Percentiles rank a stretch among this genome's conserved stretches.
These are phyloP conservation scores for Stegastes partitus DNA, from an alignment of 2,113 vertebrate species.

Conservation along the genomic window DNA sequence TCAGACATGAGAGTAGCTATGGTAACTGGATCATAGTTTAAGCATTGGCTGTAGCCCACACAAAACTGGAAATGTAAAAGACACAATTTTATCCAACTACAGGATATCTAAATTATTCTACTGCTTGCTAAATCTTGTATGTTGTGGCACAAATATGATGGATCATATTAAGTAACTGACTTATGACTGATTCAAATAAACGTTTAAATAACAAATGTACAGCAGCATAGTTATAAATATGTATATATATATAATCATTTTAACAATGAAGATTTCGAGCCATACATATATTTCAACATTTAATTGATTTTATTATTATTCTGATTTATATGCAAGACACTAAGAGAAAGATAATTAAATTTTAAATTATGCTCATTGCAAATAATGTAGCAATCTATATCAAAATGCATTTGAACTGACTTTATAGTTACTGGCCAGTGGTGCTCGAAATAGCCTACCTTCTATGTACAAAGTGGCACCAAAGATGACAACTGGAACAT, in stretches of 20 bases:
- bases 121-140: too few relatives aligned
- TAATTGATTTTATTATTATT: too few relatives aligned
- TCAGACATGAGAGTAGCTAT: conserved; percentile 44
- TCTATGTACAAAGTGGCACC: conserved; percentile 6
- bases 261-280: too few relatives aligned
- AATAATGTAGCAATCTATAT: too few relatives aligned
- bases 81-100: too few relatives aligned
- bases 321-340: too few relatives aligned
- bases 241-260: background rate
- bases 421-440: too few relatives aligned
- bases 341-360: too few relatives aligned
- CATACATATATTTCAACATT: too few relatives aligned
- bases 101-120: too few relatives aligned
- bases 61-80: conserved; percentile 17
- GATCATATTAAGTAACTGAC: background rate
- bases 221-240: background rate
- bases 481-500: conserved; percentile 5
- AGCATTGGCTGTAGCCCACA: conserved; percentile 26
- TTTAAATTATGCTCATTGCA: too few relatives aligned
- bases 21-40: conserved; percentile 52
- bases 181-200: background rate
- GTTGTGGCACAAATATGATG: background rate
- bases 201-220: background rate
- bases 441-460: background rate
- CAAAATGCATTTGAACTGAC: background rate